These are phyloP conservation scores for Gryllus bimaculatus DNA, from an alignment of 1,140 invertebrate species.

Conservation along the genomic window DNA sequence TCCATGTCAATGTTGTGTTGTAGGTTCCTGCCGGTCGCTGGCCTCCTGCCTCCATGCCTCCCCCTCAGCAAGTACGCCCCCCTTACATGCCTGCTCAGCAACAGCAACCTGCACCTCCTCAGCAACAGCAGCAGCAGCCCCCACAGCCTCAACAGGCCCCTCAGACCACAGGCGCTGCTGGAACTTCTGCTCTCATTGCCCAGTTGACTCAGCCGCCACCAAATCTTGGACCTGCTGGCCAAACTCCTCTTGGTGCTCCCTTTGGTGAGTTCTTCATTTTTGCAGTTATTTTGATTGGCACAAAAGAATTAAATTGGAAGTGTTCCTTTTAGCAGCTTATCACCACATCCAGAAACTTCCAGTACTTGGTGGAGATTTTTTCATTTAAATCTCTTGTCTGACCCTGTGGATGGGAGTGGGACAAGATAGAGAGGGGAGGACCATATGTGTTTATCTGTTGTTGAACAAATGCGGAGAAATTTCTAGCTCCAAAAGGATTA, in stretches of 20 bases:
- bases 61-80: not conserved
- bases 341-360: not conserved
- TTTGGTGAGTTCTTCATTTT: not conserved
- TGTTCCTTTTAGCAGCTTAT: not conserved
- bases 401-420: too few relatives aligned
- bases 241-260: not conserved
- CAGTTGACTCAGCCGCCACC: slow-evolving; percentile 57
- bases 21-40: not conserved
- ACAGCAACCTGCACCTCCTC: not conserved
- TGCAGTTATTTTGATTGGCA: not conserved
- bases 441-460: too few relatives aligned
- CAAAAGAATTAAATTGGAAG: not conserved
- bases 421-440: too few relatives aligned
- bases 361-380: not conserved
- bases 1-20: not conserved
- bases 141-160: slow-evolving; percentile 27
- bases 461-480: too few relatives aligned
- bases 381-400: not conserved
- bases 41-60: not conserved
- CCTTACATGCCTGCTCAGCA: not conserved
- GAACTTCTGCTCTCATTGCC: slow-evolving; percentile 45
- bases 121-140: slow-evolving; percentile 13
- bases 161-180: slow-evolving; percentile 31
- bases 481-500: too few relatives aligned
- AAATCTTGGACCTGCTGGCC: slow-evolving; percentile 9